phyloP scores from a whole-genome alignment of 2,888 invertebrate species.

The Hyposoter didymator region DNA sequence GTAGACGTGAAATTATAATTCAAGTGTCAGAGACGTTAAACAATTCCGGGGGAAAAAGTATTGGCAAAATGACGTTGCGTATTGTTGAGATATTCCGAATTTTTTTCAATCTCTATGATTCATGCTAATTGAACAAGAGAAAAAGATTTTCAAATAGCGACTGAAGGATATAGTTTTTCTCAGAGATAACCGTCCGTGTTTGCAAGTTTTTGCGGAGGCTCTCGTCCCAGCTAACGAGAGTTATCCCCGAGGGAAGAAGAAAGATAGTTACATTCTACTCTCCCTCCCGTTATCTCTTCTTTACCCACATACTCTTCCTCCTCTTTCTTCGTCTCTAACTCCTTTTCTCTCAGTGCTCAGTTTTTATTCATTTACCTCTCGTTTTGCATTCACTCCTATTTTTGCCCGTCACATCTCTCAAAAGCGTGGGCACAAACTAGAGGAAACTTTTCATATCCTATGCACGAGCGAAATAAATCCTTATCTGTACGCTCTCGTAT shows the following conservation, averaged over 20 bases:
- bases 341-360: not conserved
- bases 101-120: not conserved
- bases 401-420: slow-evolving; percentile 20
- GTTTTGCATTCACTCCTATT: slow-evolving; percentile 1
- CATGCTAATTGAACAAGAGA: not conserved
- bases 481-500: not conserved
- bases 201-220: slow-evolving; percentile 16
- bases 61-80: not conserved
- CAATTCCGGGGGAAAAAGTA: not conserved
- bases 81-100: not conserved
- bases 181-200: slow-evolving; percentile 29
- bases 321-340: not conserved
- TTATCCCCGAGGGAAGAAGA: slow-evolving; percentile 11
- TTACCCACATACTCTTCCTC: not conserved
- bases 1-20: not conserved
- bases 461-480: slow-evolving; percentile 13
- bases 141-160: slow-evolving; percentile 16
- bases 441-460: not conserved
- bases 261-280: not conserved
- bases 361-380: slow-evolving; percentile 49
- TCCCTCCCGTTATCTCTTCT: not conserved
- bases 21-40: not conserved
- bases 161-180: slow-evolving; percentile 26
- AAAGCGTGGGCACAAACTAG: slow-evolving; percentile 14
- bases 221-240: slow-evolving; percentile 41